Evolutionary conservation across 2,888 invertebrate species (phyloP), one percentile per base, ranked within the genome.

Genomic region (Patella pellucida): DNA sequence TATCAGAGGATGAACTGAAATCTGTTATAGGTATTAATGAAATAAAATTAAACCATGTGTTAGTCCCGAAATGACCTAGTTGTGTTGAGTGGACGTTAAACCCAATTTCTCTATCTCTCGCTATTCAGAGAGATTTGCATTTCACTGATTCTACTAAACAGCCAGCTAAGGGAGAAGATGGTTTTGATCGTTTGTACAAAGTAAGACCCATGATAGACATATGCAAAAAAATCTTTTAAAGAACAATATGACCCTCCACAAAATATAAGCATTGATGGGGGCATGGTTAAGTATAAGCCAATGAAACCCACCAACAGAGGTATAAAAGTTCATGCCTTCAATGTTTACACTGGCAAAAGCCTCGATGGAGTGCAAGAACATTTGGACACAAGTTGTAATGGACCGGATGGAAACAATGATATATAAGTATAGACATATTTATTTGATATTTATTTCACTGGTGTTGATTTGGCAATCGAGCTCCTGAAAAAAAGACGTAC

Each of bases 231-330:
- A n/a, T 62, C 62, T 19, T 62, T 62, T 62, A n/a, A 19, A 19
- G 62, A 62, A n/a, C n/a, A n/a, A n/a, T n/a, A n/a, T n/a, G n/a
- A n/a, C n/a, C n/a, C n/a, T n/a, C n/a, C n/a, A n/a, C n/a, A n/a
- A n/a, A n/a, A n/a, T n/a, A n/a, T n/a, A n/a, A n/a, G n/a, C n/a
- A n/a, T n/a, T n/a, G n/a, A 62, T 62, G 62, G 19, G 23, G 62
- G 62, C 5, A 62, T 62, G 62, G 62, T 62, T n/a, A 16, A 62
- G 19, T 19, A 19, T 23, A 62, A 62, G 62, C 68, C 72, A 1
- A 41, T 16, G 16, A 72, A 72, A n/a, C 72, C 72, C 16, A 67
- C 50, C 2, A 72, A 62, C 41, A n/a, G 67, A 50, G 72, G 72
- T 12, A 27, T 72, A 16, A 67, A 72, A 67, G 67, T 72, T 16